Conservation (phyloP, 2,888 invertebrate species). For the Folsomia manolachei region DNA sequence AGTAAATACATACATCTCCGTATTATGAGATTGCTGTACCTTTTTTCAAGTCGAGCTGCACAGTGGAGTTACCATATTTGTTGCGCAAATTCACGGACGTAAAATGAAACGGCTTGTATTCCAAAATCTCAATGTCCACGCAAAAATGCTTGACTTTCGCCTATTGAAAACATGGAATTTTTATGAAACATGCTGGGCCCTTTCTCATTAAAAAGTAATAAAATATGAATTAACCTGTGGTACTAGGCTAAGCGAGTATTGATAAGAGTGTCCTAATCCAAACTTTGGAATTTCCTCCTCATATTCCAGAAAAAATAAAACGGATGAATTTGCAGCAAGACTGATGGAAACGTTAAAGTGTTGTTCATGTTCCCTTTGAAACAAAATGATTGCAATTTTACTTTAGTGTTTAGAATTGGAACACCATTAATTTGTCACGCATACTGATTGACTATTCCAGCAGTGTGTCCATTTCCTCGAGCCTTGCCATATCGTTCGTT, state of each 20-base stretch:
- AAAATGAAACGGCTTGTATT: background rate
- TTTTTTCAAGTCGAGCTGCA: background rate
- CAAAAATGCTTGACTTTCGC: background rate
- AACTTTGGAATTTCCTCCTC: background rate
- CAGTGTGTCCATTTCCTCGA: slow-evolving; percentile 51
- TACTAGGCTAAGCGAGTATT: background rate
- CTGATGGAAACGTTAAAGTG: slow-evolving; percentile 6
- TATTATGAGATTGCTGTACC: no score
- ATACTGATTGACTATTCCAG: slow-evolving; percentile 51
- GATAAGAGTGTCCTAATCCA: background rate
- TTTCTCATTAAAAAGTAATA: background rate
- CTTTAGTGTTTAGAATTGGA: no score
- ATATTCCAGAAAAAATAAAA: slow-evolving; percentile 11
- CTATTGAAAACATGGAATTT: background rate
- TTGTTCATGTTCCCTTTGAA: no score
- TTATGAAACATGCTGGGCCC: background rate
- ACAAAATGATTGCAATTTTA: no score
- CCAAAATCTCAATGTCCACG: background rate
- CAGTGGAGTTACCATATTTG: background rate
- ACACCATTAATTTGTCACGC: no score
- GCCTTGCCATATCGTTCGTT: slow-evolving; percentile 52
- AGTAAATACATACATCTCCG: no score
- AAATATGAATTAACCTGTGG: slow-evolving; percentile 1
- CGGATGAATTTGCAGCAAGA: background rate
- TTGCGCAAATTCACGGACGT: background rate